Conservation (phyloP, 2,797 vertebrate species). For the Lepilemur septentrionalis region DNA sequence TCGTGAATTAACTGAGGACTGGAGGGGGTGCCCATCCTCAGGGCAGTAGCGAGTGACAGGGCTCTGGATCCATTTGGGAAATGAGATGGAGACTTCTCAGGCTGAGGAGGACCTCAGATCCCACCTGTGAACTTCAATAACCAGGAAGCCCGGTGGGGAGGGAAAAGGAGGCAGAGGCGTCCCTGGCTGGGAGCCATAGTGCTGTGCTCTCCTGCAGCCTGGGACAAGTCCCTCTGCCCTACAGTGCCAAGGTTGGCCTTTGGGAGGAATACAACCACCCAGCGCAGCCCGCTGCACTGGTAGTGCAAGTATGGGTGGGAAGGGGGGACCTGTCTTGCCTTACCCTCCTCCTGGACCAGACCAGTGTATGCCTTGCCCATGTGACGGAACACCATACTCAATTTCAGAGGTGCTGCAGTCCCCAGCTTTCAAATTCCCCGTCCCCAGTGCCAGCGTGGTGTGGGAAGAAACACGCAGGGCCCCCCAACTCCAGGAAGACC, state of each 20-base stretch:
- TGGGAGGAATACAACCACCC: neutral
- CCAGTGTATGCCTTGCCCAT: too few relatives aligned
- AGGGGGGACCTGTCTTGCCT: neutral
- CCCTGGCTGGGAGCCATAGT: neutral
- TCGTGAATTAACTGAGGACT: neutral
- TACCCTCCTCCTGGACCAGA: rapidly evolving
- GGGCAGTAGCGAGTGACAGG: neutral
- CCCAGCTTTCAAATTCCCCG: neutral
- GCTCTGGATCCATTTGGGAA: neutral
- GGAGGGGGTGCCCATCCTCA: neutral
- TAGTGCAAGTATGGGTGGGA: too few relatives aligned
- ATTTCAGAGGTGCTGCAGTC: neutral
- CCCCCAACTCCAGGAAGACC: too few relatives aligned
- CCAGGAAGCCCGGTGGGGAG: neutral
- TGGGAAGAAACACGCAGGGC: neutral
- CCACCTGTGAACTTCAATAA: neutral
- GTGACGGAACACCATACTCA: neutral
- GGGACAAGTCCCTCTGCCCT: neutral
- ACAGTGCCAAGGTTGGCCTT: neutral
- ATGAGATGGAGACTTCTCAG: neutral
- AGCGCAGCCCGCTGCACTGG: too few relatives aligned
- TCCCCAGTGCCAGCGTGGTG: neutral
- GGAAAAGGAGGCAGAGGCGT: neutral
- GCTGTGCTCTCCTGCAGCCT: neutral
- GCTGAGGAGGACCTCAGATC: neutral